phyloP scores from a whole-genome alignment of 2,888 invertebrate species.

The Laspeyria flexula region DNA sequence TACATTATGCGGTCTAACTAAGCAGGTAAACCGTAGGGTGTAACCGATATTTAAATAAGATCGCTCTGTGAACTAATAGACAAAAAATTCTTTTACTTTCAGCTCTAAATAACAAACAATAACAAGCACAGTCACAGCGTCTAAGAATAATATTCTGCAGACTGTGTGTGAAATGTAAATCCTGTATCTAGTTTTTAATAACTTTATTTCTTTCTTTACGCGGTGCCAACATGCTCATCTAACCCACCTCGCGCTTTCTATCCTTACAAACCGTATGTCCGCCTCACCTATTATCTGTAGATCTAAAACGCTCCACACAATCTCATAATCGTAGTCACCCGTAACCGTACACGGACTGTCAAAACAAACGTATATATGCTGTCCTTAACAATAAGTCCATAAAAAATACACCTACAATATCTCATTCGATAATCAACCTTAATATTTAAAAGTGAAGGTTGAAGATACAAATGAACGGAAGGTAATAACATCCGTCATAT shows the following conservation, averaged over 20 bases:
- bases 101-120: too few species aligned
- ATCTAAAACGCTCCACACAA: slow-evolving; percentile 80
- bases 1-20: too few species aligned
- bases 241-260: slow-evolving; percentile 1
- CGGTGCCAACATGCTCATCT: not conserved
- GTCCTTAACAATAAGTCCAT: slow-evolving; percentile 55
- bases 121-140: too few species aligned
- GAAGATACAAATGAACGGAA: slow-evolving; percentile 37
- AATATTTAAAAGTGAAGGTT: slow-evolving; percentile 40
- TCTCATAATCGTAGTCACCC: slow-evolving; percentile 80
- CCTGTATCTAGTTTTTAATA: too few species aligned
- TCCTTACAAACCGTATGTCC: slow-evolving; percentile 50
- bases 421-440: slow-evolving; percentile 47
- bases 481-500: slow-evolving; percentile 56
- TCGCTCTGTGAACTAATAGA: too few species aligned
- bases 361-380: slow-evolving; percentile 72
- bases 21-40: too few species aligned
- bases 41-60: too few species aligned
- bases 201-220: too few species aligned
- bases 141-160: too few species aligned
- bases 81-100: too few species aligned
- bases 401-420: slow-evolving; percentile 57
- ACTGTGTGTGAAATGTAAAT: too few species aligned
- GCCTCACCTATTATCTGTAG: slow-evolving; percentile 63
- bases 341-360: slow-evolving; percentile 80